These are phyloP conservation scores for Dromas ardeola DNA, from an alignment of 2,113 vertebrate genomes.

Conservation along the genomic window DNA sequence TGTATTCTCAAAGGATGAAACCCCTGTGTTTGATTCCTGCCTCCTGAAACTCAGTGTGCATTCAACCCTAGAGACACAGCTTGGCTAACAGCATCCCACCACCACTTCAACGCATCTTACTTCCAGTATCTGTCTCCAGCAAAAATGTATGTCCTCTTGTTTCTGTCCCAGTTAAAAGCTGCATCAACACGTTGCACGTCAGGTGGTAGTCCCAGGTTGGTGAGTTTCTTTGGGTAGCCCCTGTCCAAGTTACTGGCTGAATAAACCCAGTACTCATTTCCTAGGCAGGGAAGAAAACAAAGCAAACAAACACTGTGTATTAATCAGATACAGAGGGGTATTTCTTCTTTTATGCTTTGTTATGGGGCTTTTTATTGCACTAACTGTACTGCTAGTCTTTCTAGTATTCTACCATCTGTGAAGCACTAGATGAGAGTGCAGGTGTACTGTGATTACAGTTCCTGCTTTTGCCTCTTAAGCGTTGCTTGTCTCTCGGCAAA, in stretches of 20 bases:
- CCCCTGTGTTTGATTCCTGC: neutral
- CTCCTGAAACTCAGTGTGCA: neutral
- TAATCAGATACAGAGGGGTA: neutral
- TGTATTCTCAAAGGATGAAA: neutral
- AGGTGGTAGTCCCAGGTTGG: slow-evolving; percentile 85
- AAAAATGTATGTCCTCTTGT: slow-evolving; percentile 94
- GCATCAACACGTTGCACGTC: slow-evolving; percentile 87
- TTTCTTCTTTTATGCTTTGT: neutral
- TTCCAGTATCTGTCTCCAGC: slow-evolving; percentile 95
- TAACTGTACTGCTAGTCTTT: neutral
- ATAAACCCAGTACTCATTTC: slow-evolving; percentile 93
- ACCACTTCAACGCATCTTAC: slow-evolving; percentile 64
- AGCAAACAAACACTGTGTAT: neutral
- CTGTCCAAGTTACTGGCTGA: slow-evolving; percentile 86
- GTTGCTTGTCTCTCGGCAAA: neutral
- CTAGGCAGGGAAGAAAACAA: slow-evolving; percentile 60
- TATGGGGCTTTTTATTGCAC: neutral
- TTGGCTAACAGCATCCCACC: neutral
- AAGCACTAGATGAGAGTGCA: neutral
- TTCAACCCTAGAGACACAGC: neutral
- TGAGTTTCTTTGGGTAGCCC: slow-evolving; percentile 91
- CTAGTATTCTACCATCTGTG: neutral
- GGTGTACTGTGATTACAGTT: neutral
- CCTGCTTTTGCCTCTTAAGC: neutral
- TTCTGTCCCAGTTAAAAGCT: slow-evolving; percentile 92